Percentiles rank a stretch among this genome's conserved stretches.
These are phyloP conservation scores for Bombus polaris DNA, from an alignment of 1,140 invertebrate species.

Conservation along the genomic window DNA sequence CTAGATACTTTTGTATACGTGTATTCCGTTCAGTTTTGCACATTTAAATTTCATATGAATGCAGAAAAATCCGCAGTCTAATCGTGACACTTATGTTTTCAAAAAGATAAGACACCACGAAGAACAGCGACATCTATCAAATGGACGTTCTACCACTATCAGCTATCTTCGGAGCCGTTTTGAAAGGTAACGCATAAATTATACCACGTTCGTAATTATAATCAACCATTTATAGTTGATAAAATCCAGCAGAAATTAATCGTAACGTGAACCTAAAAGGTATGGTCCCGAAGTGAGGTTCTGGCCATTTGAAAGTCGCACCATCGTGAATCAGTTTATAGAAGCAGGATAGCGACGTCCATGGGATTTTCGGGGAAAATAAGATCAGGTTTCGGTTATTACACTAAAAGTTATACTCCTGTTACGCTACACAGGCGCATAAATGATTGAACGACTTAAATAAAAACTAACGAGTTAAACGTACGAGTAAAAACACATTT, in stretches of 20 bases:
- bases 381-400: background rate
- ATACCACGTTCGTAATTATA: background rate
- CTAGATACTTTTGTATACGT: background rate
- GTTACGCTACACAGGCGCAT: background rate
- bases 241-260: conserved; percentile 10
- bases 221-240: background rate
- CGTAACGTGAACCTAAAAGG: conserved; percentile 10
- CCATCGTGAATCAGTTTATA: background rate
- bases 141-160: background rate
- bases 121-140: background rate
- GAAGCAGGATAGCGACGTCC: background rate
- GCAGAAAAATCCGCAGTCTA: background rate
- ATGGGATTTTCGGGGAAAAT: background rate
- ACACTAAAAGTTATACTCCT: conserved; percentile 3
- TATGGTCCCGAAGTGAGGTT: conserved; percentile 40
- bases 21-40: background rate
- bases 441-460: conserved; percentile 7
- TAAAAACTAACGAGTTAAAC: conserved; percentile 45
- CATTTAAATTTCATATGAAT: background rate
- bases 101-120: background rate
- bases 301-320: background rate
- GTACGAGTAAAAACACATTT: conserved; percentile 46
- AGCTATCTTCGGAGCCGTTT: background rate
- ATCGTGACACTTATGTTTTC: background rate
- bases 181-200: background rate